Base-by-base conservation (phyloP, 2,113 vertebrate species). In the Dolichallabes microphthalmus region DNA sequence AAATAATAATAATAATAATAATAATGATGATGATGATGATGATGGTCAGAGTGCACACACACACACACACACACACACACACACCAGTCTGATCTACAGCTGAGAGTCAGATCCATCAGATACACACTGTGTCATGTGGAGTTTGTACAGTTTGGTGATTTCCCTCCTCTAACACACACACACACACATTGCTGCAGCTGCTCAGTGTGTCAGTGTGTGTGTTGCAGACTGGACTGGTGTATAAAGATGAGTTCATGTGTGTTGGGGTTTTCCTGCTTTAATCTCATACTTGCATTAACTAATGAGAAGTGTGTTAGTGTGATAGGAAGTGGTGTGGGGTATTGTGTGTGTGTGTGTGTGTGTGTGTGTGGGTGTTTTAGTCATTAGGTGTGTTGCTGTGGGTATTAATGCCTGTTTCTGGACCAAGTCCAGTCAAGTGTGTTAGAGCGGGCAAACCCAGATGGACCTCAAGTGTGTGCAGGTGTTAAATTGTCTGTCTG, bases 61-160 rank as follows among this genome's bases (percentile, higher is more conserved):
- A 27, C 3, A 66, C 13, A 68, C 64, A 27, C 3, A 66, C 13
- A 15, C 2, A 15, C n/a, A 30, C 12, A 66, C 4, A 60, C 13
- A 14, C 8, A 20, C 9, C 32, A 39, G 68, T 68, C 14, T 20
- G 4, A 39, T 71, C 32, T 71, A 1, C 3, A 71, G 35, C 20
- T 39, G 19, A 35, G 39, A 22, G 68, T 71, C 32, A 22, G 11
- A 22, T 12, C 10, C 45, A 2, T 73, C 20, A 50, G 71, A 50
- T 45, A 25, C 64, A 17, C 30, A 19, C 17, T 13, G 63, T 73
- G 35, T 73, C 39, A 73, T 25, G 39, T 73, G 39, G 39, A 45
- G 35, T 71, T 39, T 71, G 32, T 69, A 69, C 66, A 69, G 66
- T 71, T 71, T 71, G 68, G 35, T 71, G 68, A 71, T 12, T 74